Base-by-base conservation (phyloP, 2,113 vertebrate species). In the Lethenteron reissneri region DNA sequence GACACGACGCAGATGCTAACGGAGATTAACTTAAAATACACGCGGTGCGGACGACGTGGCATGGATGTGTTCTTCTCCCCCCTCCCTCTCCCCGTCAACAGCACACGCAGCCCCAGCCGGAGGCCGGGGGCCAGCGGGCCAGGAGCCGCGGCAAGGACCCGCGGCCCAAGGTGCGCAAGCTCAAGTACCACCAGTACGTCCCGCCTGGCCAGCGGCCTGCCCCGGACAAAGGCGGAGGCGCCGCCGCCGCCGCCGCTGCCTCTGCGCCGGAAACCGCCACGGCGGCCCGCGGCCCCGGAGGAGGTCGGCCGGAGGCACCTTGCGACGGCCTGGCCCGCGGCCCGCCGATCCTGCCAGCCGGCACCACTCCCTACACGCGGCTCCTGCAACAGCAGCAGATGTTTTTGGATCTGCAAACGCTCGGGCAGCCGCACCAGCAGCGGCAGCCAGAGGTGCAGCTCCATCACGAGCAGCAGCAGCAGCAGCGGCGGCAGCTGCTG, bases 131-230 rank as follows among this genome's bases (percentile, higher is more conserved):
- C 25, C 25, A 41, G 25, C 25, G 25, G 25, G 25, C 25, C 25
- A 41, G 25, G 25, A 41, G 25, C 25, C 25, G 25, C 25, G 74
- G 78, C 10, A 82, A 82, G 72, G 85, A 89, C 69, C 75, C 82
- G 12, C 84, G 85, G 75, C 81, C 85, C 64, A 87, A 85, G 76
- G 85, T 86, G 80, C 82, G 81, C 78, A 84, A 83, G 75, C 81
- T 92, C 70, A 88, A 88, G 74, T 89, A 91, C 80, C 87, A 92
- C 77, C 88, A 88, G 75, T 90, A 91, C 80, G 87, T 89, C 81
- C 87, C 88, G 74, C 86, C 87, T 4, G 85, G 87, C 76, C 85
- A 83, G 72, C 85, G 84, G 75, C 41, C 41, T 5, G 41, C 41
- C 41, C 81, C 78, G 57, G 79, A 75, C 71, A 72, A 80, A 73